Conservation (phyloP, 2,888 invertebrate species). For the Eremobia ochroleuca region DNA sequence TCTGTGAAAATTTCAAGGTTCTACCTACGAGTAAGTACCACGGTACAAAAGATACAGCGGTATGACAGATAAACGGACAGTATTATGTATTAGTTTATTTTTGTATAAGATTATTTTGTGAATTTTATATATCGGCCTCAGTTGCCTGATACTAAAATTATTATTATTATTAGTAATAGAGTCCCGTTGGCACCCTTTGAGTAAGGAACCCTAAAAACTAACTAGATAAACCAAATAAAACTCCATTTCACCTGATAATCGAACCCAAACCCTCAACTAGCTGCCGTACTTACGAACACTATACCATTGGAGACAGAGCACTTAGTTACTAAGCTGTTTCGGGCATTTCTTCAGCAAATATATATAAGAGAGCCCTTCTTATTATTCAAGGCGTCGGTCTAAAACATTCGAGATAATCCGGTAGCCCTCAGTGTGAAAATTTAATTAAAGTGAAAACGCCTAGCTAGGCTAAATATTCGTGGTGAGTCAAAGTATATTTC, state of each 20-base stretch:
- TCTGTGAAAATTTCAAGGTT: too few species aligned
- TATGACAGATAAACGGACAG: too few species aligned
- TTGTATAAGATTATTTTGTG: too few species aligned
- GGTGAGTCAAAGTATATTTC: conserved; percentile 44
- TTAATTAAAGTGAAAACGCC: conserved; percentile 73
- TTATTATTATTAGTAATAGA: too few species aligned
- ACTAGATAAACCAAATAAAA: background rate
- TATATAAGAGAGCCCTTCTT: conserved; percentile 47
- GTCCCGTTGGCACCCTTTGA: background rate
- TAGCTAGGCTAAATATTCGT: conserved; percentile 63
- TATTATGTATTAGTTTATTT: too few species aligned
- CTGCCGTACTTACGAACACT: background rate
- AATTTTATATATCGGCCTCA: too few species aligned
- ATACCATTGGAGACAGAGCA: background rate
- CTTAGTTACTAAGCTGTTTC: conserved; percentile 34
- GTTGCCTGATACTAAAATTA: too few species aligned
- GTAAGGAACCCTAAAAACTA: background rate
- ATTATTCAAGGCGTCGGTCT: conserved; percentile 59
- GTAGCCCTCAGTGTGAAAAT: conserved; percentile 68
- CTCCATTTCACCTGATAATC: background rate
- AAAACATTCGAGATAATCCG: conserved; percentile 63
- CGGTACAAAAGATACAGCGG: too few species aligned
- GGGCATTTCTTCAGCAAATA: conserved; percentile 38
- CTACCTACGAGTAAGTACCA: too few species aligned
- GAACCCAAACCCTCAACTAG: background rate